phyloP scores from a whole-genome alignment of 1,140 invertebrate species.

The Helicoverpa zea region DNA sequence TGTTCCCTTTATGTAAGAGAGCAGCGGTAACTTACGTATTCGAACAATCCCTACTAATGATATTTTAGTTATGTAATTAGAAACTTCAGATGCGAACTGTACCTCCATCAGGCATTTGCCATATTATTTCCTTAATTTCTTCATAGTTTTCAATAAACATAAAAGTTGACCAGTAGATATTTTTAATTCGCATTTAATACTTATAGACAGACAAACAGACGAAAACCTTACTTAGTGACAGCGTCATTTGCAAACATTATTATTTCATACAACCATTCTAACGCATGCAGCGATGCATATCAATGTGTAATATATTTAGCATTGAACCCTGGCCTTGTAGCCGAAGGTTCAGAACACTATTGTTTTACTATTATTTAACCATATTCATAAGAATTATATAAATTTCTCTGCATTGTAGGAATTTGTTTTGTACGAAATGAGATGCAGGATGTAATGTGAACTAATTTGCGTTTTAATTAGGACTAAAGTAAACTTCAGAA shows the following conservation, averaged over 20 bases:
- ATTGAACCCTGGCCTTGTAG: slow-evolving; percentile 5
- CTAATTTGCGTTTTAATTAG: slow-evolving; percentile 16
- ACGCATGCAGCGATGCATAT: slow-evolving; percentile 23
- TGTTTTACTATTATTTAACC: not conserved
- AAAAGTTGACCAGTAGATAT: too few species aligned
- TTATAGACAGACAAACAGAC: slow-evolving; percentile 4
- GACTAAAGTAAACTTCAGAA: not conserved
- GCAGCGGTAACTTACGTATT: too few species aligned
- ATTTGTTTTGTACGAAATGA: not conserved
- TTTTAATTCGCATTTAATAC: too few species aligned
- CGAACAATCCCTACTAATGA: too few species aligned
- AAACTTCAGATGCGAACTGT: too few species aligned
- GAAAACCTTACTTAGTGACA: not conserved
- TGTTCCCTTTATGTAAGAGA: too few species aligned
- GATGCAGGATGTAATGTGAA: not conserved
- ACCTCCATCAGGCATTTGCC: too few species aligned
- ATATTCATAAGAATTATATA: slow-evolving; percentile 7
- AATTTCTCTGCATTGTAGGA: not conserved
- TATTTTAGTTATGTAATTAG: too few species aligned
- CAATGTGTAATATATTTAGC: slow-evolving; percentile 15
- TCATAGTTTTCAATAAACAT: too few species aligned
- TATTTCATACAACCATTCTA: slow-evolving; percentile 23
- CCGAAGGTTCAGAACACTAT: not conserved
- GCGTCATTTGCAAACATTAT: slow-evolving; percentile 26
- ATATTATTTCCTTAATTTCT: too few species aligned